Evolutionary conservation across 2,888 invertebrate genomes (phyloP).

Genomic region (Tetramorium bicarinatum): DNA sequence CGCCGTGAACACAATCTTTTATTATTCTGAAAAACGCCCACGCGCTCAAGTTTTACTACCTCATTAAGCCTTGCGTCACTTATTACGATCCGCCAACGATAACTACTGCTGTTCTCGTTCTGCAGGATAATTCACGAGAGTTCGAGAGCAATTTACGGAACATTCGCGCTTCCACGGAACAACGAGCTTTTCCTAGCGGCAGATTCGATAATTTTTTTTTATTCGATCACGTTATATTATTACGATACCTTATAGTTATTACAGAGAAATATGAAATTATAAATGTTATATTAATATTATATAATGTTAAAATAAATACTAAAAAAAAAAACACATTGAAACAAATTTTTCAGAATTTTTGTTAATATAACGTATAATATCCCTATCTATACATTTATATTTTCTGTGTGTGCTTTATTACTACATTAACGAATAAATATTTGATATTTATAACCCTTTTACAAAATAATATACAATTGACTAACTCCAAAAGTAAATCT

Average conservation of each 20-base stretch:
- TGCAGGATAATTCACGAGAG: constrained; percentile 25
- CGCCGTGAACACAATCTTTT: constrained; percentile 28
- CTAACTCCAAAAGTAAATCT: background rate
- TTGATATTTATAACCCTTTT: background rate
- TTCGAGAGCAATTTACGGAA: constrained; percentile 36
- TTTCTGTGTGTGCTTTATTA: background rate
- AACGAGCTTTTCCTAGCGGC: background rate
- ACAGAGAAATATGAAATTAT: background rate
- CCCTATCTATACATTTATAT: background rate
- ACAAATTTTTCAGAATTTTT: background rate
- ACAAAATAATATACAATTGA: background rate
- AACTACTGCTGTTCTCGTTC: constrained; percentile 33
- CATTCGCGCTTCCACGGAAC: background rate
- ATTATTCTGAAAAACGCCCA: constrained; percentile 50
- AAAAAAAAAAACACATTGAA: background rate
- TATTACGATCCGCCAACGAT: constrained; percentile 52
- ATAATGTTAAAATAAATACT: background rate
- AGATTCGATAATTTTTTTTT: background rate
- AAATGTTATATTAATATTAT: background rate
- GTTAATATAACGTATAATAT: background rate
- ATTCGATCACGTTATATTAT: background rate
- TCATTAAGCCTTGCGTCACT: constrained; percentile 58
- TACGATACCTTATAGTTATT: too few species aligned
- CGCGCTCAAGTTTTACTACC: constrained; percentile 33
- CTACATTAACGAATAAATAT: background rate